These are phyloP conservation scores for Etheostoma spectabile DNA, from an alignment of 2,113 vertebrate genomes.

Conservation along the genomic window DNA sequence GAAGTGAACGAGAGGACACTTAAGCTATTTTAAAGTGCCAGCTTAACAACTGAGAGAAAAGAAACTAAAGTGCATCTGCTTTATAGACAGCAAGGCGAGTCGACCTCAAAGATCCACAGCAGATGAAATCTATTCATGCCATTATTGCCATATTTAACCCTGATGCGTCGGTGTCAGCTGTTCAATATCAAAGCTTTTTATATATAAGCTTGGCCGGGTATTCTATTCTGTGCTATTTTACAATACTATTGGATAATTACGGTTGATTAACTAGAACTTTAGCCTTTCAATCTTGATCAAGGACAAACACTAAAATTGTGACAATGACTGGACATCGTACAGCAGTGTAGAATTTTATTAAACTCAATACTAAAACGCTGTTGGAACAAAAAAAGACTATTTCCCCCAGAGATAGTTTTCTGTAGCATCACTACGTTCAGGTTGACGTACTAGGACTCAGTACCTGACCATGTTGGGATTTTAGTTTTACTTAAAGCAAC, in stretches of 20 bases:
- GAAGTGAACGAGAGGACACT: conserved; percentile 26
- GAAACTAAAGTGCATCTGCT: neutral
- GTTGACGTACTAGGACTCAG: neutral
- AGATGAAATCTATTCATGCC: neutral
- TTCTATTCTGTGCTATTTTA: neutral
- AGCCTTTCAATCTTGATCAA: neutral
- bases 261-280: neutral
- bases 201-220: neutral
- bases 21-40: conserved; percentile 31
- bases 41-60: conserved; percentile 8
- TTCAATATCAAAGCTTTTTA: neutral
- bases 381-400: neutral
- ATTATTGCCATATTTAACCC: neutral
- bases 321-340: neutral
- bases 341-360: neutral
- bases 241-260: neutral
- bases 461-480: neutral
- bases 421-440: neutral
- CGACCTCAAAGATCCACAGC: neutral
- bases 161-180: neutral
- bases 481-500: neutral
- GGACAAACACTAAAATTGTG: neutral
- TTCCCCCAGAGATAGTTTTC: neutral
- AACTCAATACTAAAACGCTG: neutral
- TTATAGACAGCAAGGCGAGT: neutral